Percentiles rank a stretch among this genome's conserved stretches.
These are phyloP conservation scores for Ectemnius cavifrons DNA, from an alignment of 2,888 invertebrate genomes.

Conservation along the genomic window DNA sequence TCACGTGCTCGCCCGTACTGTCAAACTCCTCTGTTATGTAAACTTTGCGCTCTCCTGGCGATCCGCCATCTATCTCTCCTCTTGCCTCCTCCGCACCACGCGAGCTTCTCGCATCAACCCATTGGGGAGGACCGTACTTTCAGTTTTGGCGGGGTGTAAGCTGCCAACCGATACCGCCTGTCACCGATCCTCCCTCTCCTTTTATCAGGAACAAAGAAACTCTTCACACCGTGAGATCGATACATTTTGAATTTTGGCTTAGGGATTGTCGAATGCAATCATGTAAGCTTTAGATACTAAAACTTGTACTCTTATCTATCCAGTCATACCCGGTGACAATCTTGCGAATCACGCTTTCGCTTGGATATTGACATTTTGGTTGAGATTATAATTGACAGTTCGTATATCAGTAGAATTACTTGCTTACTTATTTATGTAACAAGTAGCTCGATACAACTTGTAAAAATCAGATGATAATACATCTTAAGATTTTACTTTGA, in stretches of 20 bases:
- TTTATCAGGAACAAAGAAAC: background rate
- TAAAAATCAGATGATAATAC: too few relatives aligned
- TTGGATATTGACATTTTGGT: too few relatives aligned
- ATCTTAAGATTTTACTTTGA: too few relatives aligned
- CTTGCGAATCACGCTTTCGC: too few relatives aligned
- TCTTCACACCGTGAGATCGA: background rate
- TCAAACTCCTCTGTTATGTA: slow-evolving; percentile 77
- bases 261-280: too few relatives aligned
- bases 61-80: slow-evolving; percentile 64
- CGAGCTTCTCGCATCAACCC: slow-evolving; percentile 15
- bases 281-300: too few relatives aligned
- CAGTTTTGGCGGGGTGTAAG: slow-evolving; percentile 51
- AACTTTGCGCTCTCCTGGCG: slow-evolving; percentile 72
- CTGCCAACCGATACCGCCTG: slow-evolving; percentile 8
- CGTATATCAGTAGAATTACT: too few relatives aligned
- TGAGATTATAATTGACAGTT: too few relatives aligned
- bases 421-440: too few relatives aligned
- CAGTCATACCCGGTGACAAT: too few relatives aligned
- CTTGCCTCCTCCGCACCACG: slow-evolving; percentile 44
- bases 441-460: too few relatives aligned
- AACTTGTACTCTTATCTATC: too few relatives aligned
- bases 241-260: background rate
- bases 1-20: slow-evolving; percentile 73
- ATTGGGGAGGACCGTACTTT: slow-evolving; percentile 35
- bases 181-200: background rate